Percentiles rank a stretch among this genome's conserved stretches.
These are phyloP conservation scores for Ardeotis arabs DNA, from an alignment of 2,113 vertebrate genomes.

Conservation along the genomic window DNA sequence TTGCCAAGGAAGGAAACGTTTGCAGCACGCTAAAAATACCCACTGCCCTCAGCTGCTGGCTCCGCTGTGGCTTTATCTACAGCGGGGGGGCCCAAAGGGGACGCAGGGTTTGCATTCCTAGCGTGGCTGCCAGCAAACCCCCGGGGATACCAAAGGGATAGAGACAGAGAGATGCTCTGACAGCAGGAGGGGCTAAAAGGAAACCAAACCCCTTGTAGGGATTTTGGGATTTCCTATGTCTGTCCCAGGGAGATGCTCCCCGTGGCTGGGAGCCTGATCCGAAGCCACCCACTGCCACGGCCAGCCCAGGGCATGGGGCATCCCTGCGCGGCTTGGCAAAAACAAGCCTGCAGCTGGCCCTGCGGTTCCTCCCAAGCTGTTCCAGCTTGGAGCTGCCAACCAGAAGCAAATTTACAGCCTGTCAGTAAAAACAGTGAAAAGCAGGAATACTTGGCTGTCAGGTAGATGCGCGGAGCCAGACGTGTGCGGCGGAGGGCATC, in stretches of 20 bases:
- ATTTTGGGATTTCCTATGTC: background rate
- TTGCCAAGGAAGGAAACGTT: background rate
- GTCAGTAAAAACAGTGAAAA: background rate
- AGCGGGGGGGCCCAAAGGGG: too few relatives aligned
- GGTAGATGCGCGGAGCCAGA: background rate
- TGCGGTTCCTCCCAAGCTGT: background rate
- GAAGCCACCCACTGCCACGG: fast-evolving
- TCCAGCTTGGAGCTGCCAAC: background rate
- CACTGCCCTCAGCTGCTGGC: background rate
- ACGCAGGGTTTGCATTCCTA: background rate
- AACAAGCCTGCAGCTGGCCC: background rate
- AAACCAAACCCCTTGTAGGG: background rate
- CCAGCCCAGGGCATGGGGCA: background rate
- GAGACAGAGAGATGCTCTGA: background rate
- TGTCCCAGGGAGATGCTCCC: background rate
- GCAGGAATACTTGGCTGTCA: background rate
- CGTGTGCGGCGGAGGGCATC: fast-evolving
- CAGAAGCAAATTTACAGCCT: background rate
- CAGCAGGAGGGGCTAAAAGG: background rate
- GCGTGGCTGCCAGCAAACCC: fast-evolving
- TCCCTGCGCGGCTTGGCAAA: background rate
- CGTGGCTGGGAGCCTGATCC: background rate
- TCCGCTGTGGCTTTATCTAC: background rate
- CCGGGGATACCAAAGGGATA: background rate
- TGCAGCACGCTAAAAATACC: background rate